Evolutionary conservation across 2,888 invertebrate genomes (phyloP).

Genomic region (Resseliella maxima): DNA sequence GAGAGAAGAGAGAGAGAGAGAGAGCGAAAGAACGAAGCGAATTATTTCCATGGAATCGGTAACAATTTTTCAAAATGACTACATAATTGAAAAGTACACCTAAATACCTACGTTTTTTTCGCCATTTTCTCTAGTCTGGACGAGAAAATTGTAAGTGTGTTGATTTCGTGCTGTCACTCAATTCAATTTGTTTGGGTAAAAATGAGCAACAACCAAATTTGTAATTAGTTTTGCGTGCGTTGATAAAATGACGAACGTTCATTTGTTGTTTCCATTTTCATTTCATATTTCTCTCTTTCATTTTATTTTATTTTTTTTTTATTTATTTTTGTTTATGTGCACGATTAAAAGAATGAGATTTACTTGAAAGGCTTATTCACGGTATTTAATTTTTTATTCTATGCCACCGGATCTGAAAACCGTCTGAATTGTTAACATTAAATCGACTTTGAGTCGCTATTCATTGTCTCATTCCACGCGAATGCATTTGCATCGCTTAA

Average conservation of each 20-base stretch:
- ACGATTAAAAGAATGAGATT: background rate
- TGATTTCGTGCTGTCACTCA: background rate
- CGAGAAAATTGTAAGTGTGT: background rate
- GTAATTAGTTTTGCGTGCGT: conserved; percentile 21
- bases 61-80: conserved; percentile 29
- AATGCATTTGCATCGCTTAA: background rate
- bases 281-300: background rate
- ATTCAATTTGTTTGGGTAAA: background rate
- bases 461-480: conserved; percentile 3
- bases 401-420: conserved; percentile 23
- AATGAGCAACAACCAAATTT: conserved; percentile 11
- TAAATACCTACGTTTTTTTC: conserved; percentile 2
- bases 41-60: conserved; percentile 35
- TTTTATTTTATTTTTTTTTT: background rate
- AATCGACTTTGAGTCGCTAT: conserved; percentile 24
- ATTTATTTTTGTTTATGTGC: background rate
- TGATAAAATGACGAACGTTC: background rate
- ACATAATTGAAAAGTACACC: conserved; percentile 28
- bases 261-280: background rate
- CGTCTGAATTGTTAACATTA: background rate
- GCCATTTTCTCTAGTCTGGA: background rate
- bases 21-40: background rate
- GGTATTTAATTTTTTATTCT: conserved; percentile 53
- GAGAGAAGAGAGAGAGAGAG: background rate
- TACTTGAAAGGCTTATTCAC: conserved; percentile 51